Base-by-base conservation (phyloP, 2,113 vertebrate species). In the Cyphomyrus discorhynchus region DNA sequence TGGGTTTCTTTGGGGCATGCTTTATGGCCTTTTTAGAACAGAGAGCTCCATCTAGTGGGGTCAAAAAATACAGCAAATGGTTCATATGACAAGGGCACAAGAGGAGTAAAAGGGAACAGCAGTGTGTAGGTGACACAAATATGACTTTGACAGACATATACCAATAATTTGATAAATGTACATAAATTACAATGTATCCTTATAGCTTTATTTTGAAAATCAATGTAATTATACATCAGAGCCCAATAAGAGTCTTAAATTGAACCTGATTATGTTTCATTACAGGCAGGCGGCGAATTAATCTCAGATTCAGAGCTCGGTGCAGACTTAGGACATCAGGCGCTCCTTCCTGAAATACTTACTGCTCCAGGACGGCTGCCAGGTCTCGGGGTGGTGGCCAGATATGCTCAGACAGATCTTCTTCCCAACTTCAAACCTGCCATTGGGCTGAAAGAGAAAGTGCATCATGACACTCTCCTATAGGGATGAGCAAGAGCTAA, bases 301-400 rank as follows among this genome's bases (percentile, higher is more conserved):
- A n/a, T 19, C 21, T n/a, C 17, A 88, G 27, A 35, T 15, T 58
- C 31, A 3, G 87, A 58, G 35, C 13, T 87, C 2, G 39, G 11
- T 9, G 2, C 17, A 46, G 52, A 45, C 35, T 53, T 1, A 53
- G 15, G 15, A 52, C 3, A 84, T 42, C 87, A n/a, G 77, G 90
- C 93, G n/a, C 10, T 70, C 27, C n/a, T 70, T 31, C 2, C 62
- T 31, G n/a, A 6, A 70, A 70, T 70, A 99, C 98, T 96, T 93
- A 99, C 98, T 99, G 90, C 98, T 99, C 98, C 98, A 99, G 0
- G 98, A 99, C 7, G 98, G 98, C 92, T 99, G 98, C 98, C 98
- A 99, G 13, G 98, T 99, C 96, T 99, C 98, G 88, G 98, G 98
- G 93, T 99, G 98, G 93, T 99, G 98, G 82, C 98, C 98, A 90